These are phyloP conservation scores for Meandrina meandrites DNA, from an alignment of 92 coral and sea anemone species.

Conservation along the genomic window DNA sequence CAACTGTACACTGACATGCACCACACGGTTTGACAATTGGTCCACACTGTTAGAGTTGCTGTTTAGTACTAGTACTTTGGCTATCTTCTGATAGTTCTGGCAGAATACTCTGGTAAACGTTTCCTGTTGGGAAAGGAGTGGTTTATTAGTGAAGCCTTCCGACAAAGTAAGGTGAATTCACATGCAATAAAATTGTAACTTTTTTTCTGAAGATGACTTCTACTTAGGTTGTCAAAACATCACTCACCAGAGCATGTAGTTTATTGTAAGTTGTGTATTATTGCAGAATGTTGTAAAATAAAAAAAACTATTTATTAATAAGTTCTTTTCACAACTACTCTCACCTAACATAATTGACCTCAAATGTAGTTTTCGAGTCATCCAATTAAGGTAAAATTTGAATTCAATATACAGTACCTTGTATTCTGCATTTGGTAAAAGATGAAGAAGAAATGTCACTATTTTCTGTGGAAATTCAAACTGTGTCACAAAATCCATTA, in stretches of 20 bases:
- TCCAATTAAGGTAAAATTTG: too few species aligned
- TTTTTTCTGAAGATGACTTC: too few species aligned
- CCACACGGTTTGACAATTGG: constrained; percentile 93
- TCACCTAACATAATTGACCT: too few species aligned
- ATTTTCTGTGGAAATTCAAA: constrained; percentile 94
- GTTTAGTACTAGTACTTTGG: constrained; percentile 78
- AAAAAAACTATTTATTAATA: too few species aligned
- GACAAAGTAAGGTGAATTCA: neutral
- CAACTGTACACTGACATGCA: constrained; percentile 97
- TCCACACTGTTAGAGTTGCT: constrained; percentile 67
- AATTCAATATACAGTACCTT: constrained; percentile 55
- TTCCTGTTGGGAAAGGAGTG: constrained; percentile 48
- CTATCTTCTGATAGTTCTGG: constrained; percentile 95
- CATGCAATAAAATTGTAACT: too few species aligned
- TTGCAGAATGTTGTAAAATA: too few species aligned
- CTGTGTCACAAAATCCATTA: constrained; percentile 93
- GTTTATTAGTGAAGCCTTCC: neutral
- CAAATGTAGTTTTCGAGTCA: too few species aligned
- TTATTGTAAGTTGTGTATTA: too few species aligned
- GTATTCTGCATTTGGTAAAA: constrained; percentile 81
- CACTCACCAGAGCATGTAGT: too few species aligned
- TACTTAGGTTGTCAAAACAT: too few species aligned
- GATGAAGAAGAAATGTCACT: constrained; percentile 97
- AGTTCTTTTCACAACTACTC: too few species aligned
- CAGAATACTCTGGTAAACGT: constrained; percentile 93